Evolutionary conservation across 1,140 invertebrate species (phyloP).

Genomic region (Drosophila insularis): DNA sequence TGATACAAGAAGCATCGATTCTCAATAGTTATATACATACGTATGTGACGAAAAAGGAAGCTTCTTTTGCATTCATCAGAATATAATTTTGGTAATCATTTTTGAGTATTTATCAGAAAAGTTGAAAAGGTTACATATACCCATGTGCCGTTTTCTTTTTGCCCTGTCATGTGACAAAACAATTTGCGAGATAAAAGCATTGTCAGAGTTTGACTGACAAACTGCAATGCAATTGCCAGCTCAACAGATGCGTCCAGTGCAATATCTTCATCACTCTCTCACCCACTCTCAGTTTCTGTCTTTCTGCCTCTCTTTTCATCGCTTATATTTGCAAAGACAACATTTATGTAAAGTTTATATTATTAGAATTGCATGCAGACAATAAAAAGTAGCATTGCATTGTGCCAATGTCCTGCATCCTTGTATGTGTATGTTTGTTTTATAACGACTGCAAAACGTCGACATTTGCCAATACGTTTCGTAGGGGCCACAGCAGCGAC

Average conservation of each 20-base stretch:
- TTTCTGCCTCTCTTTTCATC: conserved; percentile 17
- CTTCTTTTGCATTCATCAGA: too few species aligned
- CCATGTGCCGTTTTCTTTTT: not conserved
- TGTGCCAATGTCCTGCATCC: conserved; percentile 26
- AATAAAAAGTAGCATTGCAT: conserved; percentile 32
- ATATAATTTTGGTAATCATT: too few species aligned
- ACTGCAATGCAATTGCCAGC: conserved; percentile 62
- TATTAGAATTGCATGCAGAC: conserved; percentile 67
- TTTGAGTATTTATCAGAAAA: too few species aligned
- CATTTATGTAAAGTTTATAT: conserved; percentile 78
- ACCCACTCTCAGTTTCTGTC: not conserved
- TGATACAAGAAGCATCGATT: too few species aligned
- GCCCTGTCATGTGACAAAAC: conserved; percentile 11
- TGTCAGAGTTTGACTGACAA: conserved; percentile 49
- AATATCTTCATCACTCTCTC: not conserved
- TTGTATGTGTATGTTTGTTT: conserved; percentile 54
- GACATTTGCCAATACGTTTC: conserved; percentile 71
- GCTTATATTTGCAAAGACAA: conserved; percentile 70
- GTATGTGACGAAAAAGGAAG: too few species aligned
- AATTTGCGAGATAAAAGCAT: conserved; percentile 43
- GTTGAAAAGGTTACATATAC: not conserved
- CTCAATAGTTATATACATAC: too few species aligned
- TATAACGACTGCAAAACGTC: conserved; percentile 53
- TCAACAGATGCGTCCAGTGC: conserved; percentile 49
- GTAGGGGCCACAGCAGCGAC: conserved; percentile 10